Percentiles rank a stretch among this genome's conserved stretches.
These are phyloP conservation scores for Iguana delicatissima DNA, from an alignment of 2,797 vertebrate species.

Conservation along the genomic window DNA sequence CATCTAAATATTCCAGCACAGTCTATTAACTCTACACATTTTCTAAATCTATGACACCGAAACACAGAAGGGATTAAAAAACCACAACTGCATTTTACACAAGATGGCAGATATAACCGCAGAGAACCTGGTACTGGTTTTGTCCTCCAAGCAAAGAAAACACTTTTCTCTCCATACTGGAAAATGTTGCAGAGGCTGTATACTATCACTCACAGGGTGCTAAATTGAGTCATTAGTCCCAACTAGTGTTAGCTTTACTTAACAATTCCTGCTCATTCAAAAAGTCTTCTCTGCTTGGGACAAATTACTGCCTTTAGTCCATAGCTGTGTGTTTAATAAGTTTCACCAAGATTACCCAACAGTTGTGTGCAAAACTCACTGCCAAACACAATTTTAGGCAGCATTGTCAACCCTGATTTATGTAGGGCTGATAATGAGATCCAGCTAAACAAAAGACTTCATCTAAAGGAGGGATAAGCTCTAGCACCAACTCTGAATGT, in stretches of 20 bases:
- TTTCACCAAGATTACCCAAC: constrained; percentile 11
- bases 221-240: no score
- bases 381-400: background rate
- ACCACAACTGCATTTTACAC: background rate
- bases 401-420: background rate
- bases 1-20: background rate
- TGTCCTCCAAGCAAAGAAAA: constrained; percentile 1
- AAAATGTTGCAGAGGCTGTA: constrained; percentile 16
- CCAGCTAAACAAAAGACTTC: background rate
- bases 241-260: no score
- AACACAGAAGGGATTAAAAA: constrained; percentile 16
- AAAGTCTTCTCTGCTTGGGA: no score
- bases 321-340: background rate
- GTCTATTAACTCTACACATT: accelerated
- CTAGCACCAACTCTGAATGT: constrained; percentile 15
- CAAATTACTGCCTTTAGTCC: no score
- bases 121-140: background rate
- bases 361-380: constrained; percentile 23
- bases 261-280: no score
- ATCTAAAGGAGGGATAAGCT: constrained; percentile 5
- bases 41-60: background rate
- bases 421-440: constrained; percentile 9
- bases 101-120: background rate
- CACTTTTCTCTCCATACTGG: background rate
- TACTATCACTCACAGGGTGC: background rate